A percentile compares a stretch with the other conserved stretches of the same genome.
Evolutionary conservation across 2,113 vertebrate species (phyloP).

Genomic region (Melanostigma gelatinosum): DNA sequence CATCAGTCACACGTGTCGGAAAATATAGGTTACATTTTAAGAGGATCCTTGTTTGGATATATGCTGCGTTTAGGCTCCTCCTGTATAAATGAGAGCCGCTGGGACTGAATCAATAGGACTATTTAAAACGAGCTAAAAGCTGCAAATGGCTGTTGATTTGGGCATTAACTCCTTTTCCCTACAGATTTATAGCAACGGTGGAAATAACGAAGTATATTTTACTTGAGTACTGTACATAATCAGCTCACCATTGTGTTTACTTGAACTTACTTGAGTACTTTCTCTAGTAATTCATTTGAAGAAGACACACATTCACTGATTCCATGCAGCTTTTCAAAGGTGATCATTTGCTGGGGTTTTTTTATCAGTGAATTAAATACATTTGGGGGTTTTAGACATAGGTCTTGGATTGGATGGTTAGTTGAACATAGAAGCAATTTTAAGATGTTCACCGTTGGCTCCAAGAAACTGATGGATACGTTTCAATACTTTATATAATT

Average conservation of each 20-base stretch:
- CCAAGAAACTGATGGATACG: too few species aligned
- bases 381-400: too few species aligned
- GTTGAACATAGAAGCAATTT: too few species aligned
- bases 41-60: background rate
- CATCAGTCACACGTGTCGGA: slow-evolving; percentile 9
- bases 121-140: background rate
- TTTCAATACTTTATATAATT: background rate
- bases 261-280: background rate
- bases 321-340: too few species aligned
- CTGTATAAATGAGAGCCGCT: background rate
- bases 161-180: background rate
- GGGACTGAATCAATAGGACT: background rate
- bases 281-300: too few species aligned
- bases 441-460: too few species aligned
- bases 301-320: too few species aligned
- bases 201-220: background rate
- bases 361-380: too few species aligned
- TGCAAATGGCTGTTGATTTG: background rate
- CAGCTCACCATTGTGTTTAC: background rate
- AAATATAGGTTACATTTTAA: background rate
- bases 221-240: background rate
- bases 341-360: too few species aligned
- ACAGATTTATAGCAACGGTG: background rate
- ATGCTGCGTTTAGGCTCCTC: slow-evolving; percentile 5
- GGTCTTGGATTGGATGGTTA: too few species aligned